A percentile compares a stretch with the other conserved stretches of the same genome.
Evolutionary conservation across 2,113 vertebrate genomes (phyloP).

Genomic region (Himantopus leucocephalus): DNA sequence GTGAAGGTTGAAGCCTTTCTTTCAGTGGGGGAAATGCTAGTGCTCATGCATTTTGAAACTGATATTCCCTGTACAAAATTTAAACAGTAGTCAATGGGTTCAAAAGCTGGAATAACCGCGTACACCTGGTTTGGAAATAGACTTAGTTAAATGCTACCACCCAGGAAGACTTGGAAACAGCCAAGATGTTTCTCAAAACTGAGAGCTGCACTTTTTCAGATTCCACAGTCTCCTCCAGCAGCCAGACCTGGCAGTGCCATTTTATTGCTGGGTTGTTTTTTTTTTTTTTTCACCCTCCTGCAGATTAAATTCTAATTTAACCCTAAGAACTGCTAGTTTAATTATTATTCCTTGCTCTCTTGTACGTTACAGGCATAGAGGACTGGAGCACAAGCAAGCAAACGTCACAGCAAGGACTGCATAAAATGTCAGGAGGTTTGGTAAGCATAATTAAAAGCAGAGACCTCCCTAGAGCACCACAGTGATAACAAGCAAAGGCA

Average conservation of each 20-base stretch:
- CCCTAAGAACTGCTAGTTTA: neutral
- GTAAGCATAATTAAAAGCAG: constrained; percentile 33
- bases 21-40: neutral
- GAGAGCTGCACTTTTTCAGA: neutral
- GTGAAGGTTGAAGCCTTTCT: neutral
- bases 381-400: neutral
- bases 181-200: neutral
- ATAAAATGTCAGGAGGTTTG: constrained; percentile 12
- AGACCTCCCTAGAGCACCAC: neutral
- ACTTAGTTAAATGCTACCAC: neutral
- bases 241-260: neutral
- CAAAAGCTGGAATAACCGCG: neutral
- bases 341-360: neutral
- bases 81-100: neutral
- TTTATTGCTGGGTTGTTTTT: neutral
- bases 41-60: neutral
- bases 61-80: neutral
- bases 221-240: neutral
- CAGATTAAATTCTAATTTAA: constrained; percentile 1
- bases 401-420: neutral
- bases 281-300: neutral
- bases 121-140: neutral
- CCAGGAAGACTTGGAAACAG: neutral
- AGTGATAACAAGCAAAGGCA: constrained; percentile 28
- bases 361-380: neutral